Evolutionary conservation across 1,140 invertebrate species (phyloP).

Genomic region (Telenomus remus): DNA sequence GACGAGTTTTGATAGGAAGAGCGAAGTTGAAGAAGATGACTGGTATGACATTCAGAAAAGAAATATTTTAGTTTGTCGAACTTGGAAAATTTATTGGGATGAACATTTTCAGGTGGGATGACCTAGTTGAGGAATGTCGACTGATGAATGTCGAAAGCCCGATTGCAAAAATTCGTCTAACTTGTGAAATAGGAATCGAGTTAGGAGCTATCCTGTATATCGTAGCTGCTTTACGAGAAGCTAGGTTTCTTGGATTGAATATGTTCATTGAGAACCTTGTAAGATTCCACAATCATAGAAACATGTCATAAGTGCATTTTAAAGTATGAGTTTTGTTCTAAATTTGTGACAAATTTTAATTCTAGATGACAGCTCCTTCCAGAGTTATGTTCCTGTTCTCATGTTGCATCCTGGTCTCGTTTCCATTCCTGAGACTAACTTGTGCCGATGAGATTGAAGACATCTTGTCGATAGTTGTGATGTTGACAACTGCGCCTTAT

Average conservation of each 20-base stretch:
- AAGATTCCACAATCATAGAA: constrained; percentile 60
- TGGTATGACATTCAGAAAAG: not conserved
- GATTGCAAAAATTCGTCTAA: constrained; percentile 80
- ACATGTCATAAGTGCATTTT: no score
- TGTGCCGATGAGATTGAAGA: constrained; percentile 92
- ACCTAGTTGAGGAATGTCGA: constrained; percentile 81
- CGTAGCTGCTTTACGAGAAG: constrained; percentile 86
- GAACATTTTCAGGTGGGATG: constrained; percentile 78
- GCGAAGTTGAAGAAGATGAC: no score
- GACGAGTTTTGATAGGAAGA: no score
- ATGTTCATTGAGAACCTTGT: constrained; percentile 96
- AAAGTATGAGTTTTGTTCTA: not conserved
- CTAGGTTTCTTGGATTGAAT: constrained; percentile 87
- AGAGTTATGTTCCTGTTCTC: constrained; percentile 96
- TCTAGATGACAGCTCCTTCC: constrained; percentile 89
- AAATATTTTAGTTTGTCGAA: no score
- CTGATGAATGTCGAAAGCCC: constrained; percentile 79
- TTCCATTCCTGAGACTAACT: constrained; percentile 88
- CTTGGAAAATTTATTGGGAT: not conserved
- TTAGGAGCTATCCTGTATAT: constrained; percentile 88
- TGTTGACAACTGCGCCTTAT: constrained; percentile 96
- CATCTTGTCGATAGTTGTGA: constrained; percentile 92
- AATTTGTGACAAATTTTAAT: constrained; percentile 20
- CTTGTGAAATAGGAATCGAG: constrained; percentile 83
- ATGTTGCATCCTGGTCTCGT: constrained; percentile 88